These are phyloP conservation scores for Paratilapia polleni DNA, from an alignment of 2,113 vertebrate genomes.

Conservation along the genomic window DNA sequence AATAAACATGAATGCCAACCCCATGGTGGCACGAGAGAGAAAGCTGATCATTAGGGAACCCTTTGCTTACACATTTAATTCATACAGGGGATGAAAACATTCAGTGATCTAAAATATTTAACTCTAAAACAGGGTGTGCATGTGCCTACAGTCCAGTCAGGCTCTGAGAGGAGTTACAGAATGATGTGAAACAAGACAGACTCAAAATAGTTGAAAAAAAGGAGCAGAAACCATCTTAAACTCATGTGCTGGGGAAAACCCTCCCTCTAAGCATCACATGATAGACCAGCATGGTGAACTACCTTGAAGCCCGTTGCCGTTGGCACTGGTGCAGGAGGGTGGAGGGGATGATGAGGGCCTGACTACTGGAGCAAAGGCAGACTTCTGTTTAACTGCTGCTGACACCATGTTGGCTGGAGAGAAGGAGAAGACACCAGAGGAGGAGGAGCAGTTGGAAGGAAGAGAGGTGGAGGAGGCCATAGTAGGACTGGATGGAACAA, in stretches of 20 bases:
- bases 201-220: not conserved
- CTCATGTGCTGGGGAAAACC: not conserved
- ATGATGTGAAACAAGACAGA: not conserved
- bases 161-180: not conserved
- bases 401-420: slow-evolving; percentile 99
- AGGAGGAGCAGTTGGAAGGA: slow-evolving; percentile 97
- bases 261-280: not conserved
- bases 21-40: too few relatives aligned
- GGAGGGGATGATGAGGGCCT: slow-evolving; percentile 96
- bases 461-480: slow-evolving; percentile 98
- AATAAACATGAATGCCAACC: not conserved
- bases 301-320: slow-evolving; percentile 98
- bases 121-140: not conserved
- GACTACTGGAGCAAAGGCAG: slow-evolving; percentile 96
- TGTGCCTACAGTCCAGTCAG: not conserved
- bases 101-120: not conserved
- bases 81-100: not conserved
- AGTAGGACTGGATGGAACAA: slow-evolving; percentile 97
- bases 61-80: too few relatives aligned
- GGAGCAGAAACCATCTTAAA: not conserved
- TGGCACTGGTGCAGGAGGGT: slow-evolving; percentile 97
- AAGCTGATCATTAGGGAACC: too few relatives aligned
- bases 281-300: slow-evolving; percentile 46
- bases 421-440: slow-evolving; percentile 98
- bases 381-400: slow-evolving; percentile 98